Evolutionary conservation across 2,113 vertebrate genomes (phyloP).

Genomic region (Pionites leucogaster): DNA sequence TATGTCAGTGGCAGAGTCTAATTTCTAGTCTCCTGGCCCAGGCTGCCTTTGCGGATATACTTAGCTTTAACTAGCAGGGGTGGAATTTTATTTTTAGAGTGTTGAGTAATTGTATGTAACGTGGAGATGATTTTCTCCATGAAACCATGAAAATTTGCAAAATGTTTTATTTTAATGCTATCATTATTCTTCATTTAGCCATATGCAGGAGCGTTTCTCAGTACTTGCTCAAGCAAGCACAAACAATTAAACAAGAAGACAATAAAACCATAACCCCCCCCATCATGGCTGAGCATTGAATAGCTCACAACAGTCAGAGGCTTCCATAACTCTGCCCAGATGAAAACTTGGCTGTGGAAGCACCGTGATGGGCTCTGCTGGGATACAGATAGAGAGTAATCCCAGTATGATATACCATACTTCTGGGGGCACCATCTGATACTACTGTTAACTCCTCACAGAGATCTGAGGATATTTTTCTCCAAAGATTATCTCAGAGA

Average conservation of each 20-base stretch:
- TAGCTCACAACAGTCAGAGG: not conserved
- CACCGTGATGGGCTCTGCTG: not conserved
- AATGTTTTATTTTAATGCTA: not conserved
- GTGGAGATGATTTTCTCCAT: not conserved
- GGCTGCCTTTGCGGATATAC: not conserved
- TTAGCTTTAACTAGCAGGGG: not conserved
- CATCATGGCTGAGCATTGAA: not conserved
- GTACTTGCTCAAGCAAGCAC: constrained; percentile 29
- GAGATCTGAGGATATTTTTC: not conserved
- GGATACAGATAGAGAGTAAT: not conserved
- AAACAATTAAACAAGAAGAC: constrained; percentile 20
- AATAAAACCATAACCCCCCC: not conserved
- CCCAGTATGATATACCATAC: not conserved
- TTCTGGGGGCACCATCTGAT: not conserved
- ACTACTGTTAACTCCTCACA: not conserved
- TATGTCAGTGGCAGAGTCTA: not conserved
- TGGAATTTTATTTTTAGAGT: not conserved
- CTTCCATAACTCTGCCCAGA: not conserved
- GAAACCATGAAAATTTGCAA: not conserved
- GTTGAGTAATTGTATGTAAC: not conserved
- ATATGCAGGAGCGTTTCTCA: not conserved
- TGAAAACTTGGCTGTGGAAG: not conserved
- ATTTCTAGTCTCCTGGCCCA: not conserved
- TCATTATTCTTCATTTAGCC: constrained; percentile 41
- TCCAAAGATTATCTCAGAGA: not conserved